These are phyloP conservation scores for Lasioglossum morio DNA, from an alignment of 2,888 invertebrate genomes.

Conservation along the genomic window DNA sequence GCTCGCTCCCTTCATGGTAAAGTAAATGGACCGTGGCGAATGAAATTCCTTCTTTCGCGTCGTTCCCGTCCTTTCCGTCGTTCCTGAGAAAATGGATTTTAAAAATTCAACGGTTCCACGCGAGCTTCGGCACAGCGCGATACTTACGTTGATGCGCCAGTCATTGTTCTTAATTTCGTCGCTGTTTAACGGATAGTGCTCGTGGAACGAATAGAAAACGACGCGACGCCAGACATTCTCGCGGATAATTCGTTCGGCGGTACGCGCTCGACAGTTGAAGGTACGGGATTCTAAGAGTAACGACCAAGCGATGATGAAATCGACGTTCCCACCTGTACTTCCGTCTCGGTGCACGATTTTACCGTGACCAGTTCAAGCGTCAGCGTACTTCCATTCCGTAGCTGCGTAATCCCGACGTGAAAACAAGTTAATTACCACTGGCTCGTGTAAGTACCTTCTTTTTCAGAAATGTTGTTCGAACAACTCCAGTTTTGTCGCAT, in stretches of 20 bases:
- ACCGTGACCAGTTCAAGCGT: background rate
- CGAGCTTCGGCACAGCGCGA: background rate
- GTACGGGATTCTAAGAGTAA: background rate
- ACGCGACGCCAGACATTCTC: background rate
- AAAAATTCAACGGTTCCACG: background rate
- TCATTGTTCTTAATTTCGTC: background rate
- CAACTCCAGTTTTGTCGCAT: background rate
- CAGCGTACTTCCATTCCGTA: background rate
- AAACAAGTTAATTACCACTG: background rate
- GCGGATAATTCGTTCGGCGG: background rate
- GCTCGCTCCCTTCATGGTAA: background rate
- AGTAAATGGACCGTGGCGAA: background rate
- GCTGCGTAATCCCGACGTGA: background rate
- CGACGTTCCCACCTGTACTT: background rate
- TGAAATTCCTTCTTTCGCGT: background rate
- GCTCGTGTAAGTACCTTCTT: background rate
- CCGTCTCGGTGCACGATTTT: background rate
- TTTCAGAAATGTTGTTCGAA: background rate
- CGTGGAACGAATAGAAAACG: background rate
- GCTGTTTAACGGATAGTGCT: background rate
- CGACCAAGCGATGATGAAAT: background rate
- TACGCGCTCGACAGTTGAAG: background rate
- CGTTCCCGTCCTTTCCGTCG: background rate
- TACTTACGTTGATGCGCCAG: background rate
- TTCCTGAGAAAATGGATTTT: constrained; percentile 18